Evolutionary conservation across 1,140 invertebrate species (phyloP).

Genomic region (Temnothorax curvispinosus): DNA sequence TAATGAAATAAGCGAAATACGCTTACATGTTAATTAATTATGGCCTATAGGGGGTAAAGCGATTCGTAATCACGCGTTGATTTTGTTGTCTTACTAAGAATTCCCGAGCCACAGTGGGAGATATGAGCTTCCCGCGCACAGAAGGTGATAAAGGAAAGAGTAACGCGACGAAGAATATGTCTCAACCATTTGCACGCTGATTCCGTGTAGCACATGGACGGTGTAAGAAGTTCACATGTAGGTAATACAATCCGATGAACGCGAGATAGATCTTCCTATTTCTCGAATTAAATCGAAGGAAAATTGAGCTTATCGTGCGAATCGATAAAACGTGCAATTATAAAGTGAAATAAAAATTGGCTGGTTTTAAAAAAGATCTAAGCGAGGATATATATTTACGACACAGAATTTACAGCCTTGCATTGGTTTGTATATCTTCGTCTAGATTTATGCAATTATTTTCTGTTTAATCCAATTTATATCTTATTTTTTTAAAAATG

Average conservation of each 20-base stretch:
- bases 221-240: slow-evolving; percentile 41
- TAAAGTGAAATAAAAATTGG: neutral
- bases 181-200: slow-evolving; percentile 45
- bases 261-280: slow-evolving; percentile 39
- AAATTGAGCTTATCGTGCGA: neutral
- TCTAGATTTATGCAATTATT: slow-evolving; percentile 1
- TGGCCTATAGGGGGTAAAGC: neutral
- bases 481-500: neutral
- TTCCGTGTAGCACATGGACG: slow-evolving; percentile 48
- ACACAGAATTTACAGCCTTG: neutral
- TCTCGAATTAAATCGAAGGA: slow-evolving; percentile 16
- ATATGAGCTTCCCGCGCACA: slow-evolving; percentile 28
- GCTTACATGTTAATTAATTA: slow-evolving; percentile 26
- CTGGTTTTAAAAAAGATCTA: neutral
- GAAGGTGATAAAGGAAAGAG: neutral
- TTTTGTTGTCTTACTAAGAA: slow-evolving; percentile 51
- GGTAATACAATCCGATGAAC: slow-evolving; percentile 47
- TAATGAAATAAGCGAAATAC: slow-evolving; percentile 16
- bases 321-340: neutral
- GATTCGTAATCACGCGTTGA: neutral
- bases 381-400: neutral
- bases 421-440: neutral
- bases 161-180: slow-evolving; percentile 20
- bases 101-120: slow-evolving; percentile 39
- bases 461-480: neutral